Evolutionary conservation across 2,888 invertebrate species (phyloP).

Genomic region (Drosophila meridionalis): DNA sequence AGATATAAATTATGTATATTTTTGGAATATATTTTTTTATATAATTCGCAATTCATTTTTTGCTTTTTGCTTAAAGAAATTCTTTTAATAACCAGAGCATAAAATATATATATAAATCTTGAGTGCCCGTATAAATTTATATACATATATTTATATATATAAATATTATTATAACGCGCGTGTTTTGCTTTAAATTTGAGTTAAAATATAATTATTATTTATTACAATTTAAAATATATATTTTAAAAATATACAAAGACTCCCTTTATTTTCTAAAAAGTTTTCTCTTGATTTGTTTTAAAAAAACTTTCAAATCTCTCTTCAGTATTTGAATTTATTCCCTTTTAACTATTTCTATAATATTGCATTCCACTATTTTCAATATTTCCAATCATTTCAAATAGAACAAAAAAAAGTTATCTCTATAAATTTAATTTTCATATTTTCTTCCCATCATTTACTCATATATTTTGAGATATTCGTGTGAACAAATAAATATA

Average conservation of each 20-base stretch:
- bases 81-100: conserved; percentile 40
- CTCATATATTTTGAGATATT: conserved; percentile 6
- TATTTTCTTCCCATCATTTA: neutral
- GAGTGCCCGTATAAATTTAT: conserved; percentile 17
- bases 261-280: too few species aligned
- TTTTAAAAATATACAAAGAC: too few species aligned
- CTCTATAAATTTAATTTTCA: neutral
- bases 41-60: conserved; percentile 58
- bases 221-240: too few species aligned
- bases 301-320: neutral
- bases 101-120: neutral
- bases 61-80: conserved; percentile 11
- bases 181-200: neutral
- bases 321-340: neutral
- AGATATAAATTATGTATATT: conserved; percentile 1
- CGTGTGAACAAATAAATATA: neutral
- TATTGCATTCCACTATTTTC: neutral
- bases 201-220: too few species aligned
- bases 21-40: conserved; percentile 34
- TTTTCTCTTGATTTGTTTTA: neutral
- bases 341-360: neutral
- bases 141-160: neutral
- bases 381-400: neutral
- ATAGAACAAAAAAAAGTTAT: neutral
- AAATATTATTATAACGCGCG: neutral